phyloP scores from a whole-genome alignment of 1,140 invertebrate genomes.

The Manduca sexta region DNA sequence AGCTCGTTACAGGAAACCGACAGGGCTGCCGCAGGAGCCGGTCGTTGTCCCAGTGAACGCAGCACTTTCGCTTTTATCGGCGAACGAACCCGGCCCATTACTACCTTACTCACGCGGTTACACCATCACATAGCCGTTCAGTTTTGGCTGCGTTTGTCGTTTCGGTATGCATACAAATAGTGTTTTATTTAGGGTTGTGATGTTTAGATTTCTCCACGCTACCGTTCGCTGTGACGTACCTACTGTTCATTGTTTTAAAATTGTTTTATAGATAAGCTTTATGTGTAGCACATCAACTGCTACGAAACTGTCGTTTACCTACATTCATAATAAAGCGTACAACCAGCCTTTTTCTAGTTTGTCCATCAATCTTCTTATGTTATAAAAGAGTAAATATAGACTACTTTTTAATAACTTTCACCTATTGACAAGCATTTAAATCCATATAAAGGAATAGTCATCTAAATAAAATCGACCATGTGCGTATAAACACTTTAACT shows the following conservation, averaged over 20 bases:
- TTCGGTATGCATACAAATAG: slow-evolving; percentile 61
- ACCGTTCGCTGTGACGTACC: slow-evolving; percentile 17
- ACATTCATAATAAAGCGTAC: neutral
- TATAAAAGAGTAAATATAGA: too few species aligned
- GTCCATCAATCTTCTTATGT: too few species aligned
- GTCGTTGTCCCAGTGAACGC: slow-evolving; percentile 71
- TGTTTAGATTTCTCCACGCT: slow-evolving; percentile 61
- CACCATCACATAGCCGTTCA: slow-evolving; percentile 53
- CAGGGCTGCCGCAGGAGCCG: slow-evolving; percentile 53
- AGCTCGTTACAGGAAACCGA: slow-evolving; percentile 41
- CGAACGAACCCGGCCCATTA: slow-evolving; percentile 69
- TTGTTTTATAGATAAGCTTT: slow-evolving; percentile 5
- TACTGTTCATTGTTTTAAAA: slow-evolving; percentile 28
- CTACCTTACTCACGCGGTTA: slow-evolving; percentile 64
- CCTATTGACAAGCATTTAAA: too few species aligned
- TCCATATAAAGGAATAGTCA: too few species aligned
- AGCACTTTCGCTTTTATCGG: slow-evolving; percentile 70
- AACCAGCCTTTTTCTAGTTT: too few species aligned
- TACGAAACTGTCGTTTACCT: neutral
- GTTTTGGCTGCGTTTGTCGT: slow-evolving; percentile 59
- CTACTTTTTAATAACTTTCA: too few species aligned
- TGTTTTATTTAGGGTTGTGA: slow-evolving; percentile 47
- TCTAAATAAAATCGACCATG: too few species aligned
- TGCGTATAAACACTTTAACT: too few species aligned
- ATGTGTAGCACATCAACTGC: neutral